Evolutionary conservation across 2,797 vertebrate genomes (phyloP).

Genomic region (Numenius phaeopus): DNA sequence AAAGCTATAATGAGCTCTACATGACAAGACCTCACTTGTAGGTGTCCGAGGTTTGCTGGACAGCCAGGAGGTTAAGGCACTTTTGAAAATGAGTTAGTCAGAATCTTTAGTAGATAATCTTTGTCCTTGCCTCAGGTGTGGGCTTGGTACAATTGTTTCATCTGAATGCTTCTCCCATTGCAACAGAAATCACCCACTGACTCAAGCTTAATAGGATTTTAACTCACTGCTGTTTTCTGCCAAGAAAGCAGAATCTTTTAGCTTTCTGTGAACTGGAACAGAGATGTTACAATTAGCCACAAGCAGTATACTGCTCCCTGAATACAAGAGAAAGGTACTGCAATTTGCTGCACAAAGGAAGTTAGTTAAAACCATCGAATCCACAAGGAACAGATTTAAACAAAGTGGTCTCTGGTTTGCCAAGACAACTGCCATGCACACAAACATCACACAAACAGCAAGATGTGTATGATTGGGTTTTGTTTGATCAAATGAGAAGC

Average conservation of each 20-base stretch:
- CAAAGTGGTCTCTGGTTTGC: background rate
- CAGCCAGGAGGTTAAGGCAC: background rate
- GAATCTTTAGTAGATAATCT: background rate
- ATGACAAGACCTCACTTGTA: background rate
- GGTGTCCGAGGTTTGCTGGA: background rate
- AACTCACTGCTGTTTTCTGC: slow-evolving; percentile 28
- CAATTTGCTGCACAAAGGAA: background rate
- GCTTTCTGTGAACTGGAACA: slow-evolving; percentile 6
- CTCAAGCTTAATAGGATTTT: slow-evolving; percentile 20
- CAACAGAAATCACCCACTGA: slow-evolving; percentile 1
- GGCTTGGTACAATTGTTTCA: background rate
- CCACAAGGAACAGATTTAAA: background rate
- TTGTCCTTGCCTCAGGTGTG: background rate
- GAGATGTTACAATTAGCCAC: slow-evolving; percentile 52
- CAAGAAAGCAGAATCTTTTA: slow-evolving; percentile 21
- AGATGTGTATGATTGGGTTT: background rate
- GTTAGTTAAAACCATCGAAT: background rate
- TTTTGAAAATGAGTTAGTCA: background rate
- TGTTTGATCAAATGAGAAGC: background rate
- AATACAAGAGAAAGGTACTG: slow-evolving; percentile 39
- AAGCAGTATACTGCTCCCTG: background rate
- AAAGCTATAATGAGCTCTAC: background rate
- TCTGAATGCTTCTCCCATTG: background rate
- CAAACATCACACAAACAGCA: background rate
- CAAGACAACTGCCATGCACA: background rate